phyloP scores from a whole-genome alignment of 2,113 vertebrate species.

The Amphiprion ocellaris region DNA sequence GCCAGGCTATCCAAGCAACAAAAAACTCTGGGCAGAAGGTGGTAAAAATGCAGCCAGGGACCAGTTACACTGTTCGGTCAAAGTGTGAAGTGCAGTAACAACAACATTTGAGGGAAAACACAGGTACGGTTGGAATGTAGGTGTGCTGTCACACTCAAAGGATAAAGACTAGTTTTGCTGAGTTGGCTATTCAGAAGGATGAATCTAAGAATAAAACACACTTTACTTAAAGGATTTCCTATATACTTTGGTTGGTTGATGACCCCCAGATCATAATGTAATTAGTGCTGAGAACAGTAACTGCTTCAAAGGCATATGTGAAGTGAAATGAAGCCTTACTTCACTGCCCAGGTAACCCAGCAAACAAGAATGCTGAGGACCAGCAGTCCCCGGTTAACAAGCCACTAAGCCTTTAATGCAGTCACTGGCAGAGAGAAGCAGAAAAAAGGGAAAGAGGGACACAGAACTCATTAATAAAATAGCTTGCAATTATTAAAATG shows the following conservation, averaged over 20 bases:
- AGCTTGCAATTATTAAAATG: conserved; percentile 59
- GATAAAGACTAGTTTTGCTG: background rate
- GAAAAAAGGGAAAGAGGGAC: conserved; percentile 34
- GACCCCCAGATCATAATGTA: background rate
- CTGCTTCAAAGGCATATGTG: conserved; percentile 3
- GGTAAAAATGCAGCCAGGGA: conserved; percentile 30
- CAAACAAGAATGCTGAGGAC: conserved; percentile 32
- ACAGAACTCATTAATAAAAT: conserved; percentile 52
- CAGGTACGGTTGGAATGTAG: background rate
- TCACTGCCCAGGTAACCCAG: conserved; percentile 28
- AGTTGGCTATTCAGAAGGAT: background rate
- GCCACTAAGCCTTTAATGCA: conserved; percentile 56
- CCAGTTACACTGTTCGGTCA: conserved; percentile 17
- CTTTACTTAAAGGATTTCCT: background rate
- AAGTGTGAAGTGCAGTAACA: conserved; percentile 10
- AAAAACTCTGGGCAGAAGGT: conserved; percentile 22
- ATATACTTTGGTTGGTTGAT: background rate
- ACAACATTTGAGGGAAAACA: conserved; percentile 8
- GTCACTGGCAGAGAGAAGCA: conserved; percentile 1
- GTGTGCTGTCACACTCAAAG: background rate
- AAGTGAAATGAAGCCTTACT: conserved; percentile 24
- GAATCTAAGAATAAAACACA: background rate
- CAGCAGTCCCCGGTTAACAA: conserved; percentile 37
- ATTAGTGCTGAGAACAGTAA: background rate
- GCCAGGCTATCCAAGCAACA: conserved; percentile 1